Percentiles rank a stretch among this genome's conserved stretches.
These are phyloP conservation scores for Watsonalla binaria DNA, from an alignment of 2,888 invertebrate genomes.

Conservation along the genomic window DNA sequence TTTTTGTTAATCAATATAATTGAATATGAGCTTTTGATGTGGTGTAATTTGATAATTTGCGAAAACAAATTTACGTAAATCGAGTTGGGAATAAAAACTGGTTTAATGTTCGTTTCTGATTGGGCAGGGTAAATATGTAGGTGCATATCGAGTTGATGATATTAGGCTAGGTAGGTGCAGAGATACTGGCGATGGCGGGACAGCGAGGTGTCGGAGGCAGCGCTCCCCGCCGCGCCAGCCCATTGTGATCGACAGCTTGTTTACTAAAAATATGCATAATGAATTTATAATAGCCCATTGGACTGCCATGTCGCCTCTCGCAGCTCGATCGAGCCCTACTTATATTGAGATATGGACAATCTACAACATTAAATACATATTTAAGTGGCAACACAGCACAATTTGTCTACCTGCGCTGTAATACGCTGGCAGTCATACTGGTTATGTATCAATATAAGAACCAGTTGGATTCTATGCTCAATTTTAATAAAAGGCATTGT, in stretches of 20 bases:
- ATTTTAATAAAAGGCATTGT: not conserved
- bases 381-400: not conserved
- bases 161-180: slow-evolving; percentile 48
- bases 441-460: not conserved
- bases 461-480: not conserved
- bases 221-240: slow-evolving; percentile 62
- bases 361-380: slow-evolving; percentile 16
- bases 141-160: slow-evolving; percentile 39
- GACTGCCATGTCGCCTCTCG: slow-evolving; percentile 47
- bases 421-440: not conserved
- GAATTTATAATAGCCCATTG: slow-evolving; percentile 73
- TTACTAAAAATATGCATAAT: slow-evolving; percentile 79
- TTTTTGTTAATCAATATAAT: slow-evolving; percentile 62
- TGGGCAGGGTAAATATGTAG: slow-evolving; percentile 24
- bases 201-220: slow-evolving; percentile 63
- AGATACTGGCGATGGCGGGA: slow-evolving; percentile 19
- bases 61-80: slow-evolving; percentile 54
- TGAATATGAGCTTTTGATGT: slow-evolving; percentile 66
- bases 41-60: slow-evolving; percentile 71
- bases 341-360: slow-evolving; percentile 24
- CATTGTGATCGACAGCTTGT: slow-evolving; percentile 79
- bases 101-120: slow-evolving; percentile 41
- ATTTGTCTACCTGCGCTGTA: not conserved
- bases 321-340: slow-evolving; percentile 31
- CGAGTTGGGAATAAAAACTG: slow-evolving; percentile 48